Evolutionary conservation across 2,113 vertebrate genomes (phyloP).

Genomic region (Acrocephalus kingi): DNA sequence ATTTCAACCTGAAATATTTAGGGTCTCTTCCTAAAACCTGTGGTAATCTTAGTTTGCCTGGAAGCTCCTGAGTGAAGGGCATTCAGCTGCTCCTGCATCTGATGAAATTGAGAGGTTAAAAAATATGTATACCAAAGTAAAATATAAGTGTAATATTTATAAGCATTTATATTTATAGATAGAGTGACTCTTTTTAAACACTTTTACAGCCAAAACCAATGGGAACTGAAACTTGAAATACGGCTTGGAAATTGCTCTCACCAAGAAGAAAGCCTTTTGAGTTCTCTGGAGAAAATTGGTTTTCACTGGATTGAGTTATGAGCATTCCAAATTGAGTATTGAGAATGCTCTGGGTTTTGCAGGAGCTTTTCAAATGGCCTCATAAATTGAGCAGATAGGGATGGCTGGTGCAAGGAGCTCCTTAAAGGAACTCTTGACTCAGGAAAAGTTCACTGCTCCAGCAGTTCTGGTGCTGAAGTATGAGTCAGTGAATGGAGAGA

Average conservation of each 20-base stretch:
- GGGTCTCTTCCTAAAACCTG: not conserved
- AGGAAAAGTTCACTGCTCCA: not conserved
- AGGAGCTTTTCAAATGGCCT: not conserved
- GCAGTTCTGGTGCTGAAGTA: not conserved
- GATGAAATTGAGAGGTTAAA: not conserved
- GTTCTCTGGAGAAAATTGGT: slow-evolving; percentile 1
- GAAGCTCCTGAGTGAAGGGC: not conserved
- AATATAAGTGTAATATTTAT: not conserved
- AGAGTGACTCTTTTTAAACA: not conserved
- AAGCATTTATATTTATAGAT: not conserved
- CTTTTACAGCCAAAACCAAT: not conserved
- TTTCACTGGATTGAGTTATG: slow-evolving; percentile 21
- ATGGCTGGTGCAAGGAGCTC: not conserved
- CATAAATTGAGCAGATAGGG: slow-evolving; percentile 10
- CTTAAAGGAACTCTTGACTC: not conserved
- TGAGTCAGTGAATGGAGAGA: not conserved
- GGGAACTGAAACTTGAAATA: slow-evolving; percentile 13
- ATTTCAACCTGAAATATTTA: not conserved
- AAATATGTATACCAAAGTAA: not conserved
- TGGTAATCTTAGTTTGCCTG: not conserved
- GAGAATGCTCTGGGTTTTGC: not conserved
- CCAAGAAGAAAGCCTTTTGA: not conserved
- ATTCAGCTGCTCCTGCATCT: not conserved
- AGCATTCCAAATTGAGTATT: not conserved
- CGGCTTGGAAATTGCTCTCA: not conserved